phyloP scores from a whole-genome alignment of 2,113 vertebrate species.

The Pseudonaja textilis region DNA sequence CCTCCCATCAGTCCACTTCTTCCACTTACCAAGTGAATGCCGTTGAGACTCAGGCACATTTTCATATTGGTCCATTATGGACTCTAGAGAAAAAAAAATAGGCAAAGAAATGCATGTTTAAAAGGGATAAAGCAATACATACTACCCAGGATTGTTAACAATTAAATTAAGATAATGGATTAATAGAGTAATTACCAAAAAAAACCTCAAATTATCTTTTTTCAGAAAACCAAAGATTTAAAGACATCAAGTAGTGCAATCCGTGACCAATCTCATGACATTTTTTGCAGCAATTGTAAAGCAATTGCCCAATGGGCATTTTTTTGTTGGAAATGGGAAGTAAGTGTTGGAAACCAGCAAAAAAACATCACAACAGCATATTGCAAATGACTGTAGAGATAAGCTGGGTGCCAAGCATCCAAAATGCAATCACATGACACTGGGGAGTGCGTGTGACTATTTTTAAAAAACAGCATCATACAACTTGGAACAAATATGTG shows the following conservation, averaged over 20 bases:
- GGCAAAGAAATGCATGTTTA: not conserved
- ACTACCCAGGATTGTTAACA: not conserved
- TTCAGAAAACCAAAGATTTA: not conserved
- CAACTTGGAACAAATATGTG: not conserved
- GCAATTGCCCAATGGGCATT: not conserved
- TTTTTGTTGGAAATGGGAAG: not conserved
- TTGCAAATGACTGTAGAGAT: not conserved
- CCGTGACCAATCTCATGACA: too few relatives aligned
- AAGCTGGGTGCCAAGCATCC: not conserved
- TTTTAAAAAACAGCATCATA: not conserved
- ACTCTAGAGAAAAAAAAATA: not conserved
- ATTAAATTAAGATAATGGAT: not conserved
- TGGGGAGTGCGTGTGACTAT: not conserved
- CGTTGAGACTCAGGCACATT: not conserved
- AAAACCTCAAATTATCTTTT: not conserved
- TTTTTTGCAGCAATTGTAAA: not conserved
- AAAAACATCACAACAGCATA: not conserved
- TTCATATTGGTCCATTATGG: slow-evolving; percentile 19
- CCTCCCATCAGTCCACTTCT: not conserved
- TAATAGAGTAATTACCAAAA: not conserved
- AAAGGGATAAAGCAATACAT: not conserved
- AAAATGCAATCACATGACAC: not conserved
- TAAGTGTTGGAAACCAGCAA: not conserved
- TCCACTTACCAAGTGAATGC: slow-evolving; percentile 3
- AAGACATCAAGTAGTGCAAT: not conserved